Evolutionary conservation across 2,797 vertebrate genomes (phyloP), one percentile per base, ranked within the genome.

Genomic region (Synaphobranchus kaupii): DNA sequence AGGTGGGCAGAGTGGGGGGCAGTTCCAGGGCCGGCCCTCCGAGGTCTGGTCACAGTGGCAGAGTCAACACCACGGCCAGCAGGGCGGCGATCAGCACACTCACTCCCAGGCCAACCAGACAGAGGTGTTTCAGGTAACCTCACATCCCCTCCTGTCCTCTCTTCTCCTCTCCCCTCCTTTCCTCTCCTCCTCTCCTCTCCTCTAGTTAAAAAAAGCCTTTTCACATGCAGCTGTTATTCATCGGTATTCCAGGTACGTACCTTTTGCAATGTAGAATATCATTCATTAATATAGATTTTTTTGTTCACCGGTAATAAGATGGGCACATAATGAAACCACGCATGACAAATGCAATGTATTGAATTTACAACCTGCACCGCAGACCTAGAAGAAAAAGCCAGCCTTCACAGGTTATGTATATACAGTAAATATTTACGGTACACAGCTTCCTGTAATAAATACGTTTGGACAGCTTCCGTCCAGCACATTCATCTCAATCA

Each of bases 21-120:
- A 99, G 94, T 99, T 99, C 95, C 98, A 97, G 90, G 98, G 98
- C 58, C 97, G 98, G 63, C 98, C 98, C 39, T 98, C 98, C 0
- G 98, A 99, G 87, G 98, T 99, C 73, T 99, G 98, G 98, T 98
- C 98, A 0, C 98, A 99, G 95, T 99, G 98, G 98, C 98, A 99
- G 93, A 98, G 97, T 93, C 98, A 99, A 85, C 98, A 99, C 91
- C 98, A 99, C 89, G 96, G 97, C 83, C 98, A 99, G 95, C 98
- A 98, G 92, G 95, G 97, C 0, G 90, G 97, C 0, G 98, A 99
- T 76, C 98, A 97, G 92, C 98, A 99, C 89, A 92, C 97, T 0
- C 98, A 99, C 93, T 93, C 97, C 0, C 98, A 98, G 94, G 95
- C 97, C 47, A 96, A 95, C 88, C 98, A 99, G 96, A 98, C 97